Conservation (phyloP, 2,888 invertebrate genomes). For the Cybosia mesomella region DNA sequence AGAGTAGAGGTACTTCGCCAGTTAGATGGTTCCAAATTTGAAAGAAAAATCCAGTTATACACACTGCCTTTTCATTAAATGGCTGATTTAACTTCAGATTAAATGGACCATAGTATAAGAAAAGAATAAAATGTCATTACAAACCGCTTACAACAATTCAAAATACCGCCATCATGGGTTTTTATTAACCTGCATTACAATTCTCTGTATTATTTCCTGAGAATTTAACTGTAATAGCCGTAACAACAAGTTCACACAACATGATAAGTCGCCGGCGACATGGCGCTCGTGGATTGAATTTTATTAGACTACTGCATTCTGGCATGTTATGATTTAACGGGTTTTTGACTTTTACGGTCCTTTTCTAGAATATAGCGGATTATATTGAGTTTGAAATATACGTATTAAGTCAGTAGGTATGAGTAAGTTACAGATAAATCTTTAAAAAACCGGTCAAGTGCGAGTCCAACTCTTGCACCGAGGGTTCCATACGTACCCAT, state of each 20-base stretch:
- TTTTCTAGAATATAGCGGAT: not conserved
- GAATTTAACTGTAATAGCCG: slow-evolving; percentile 26
- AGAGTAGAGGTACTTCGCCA: not conserved
- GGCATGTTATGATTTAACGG: slow-evolving; percentile 2
- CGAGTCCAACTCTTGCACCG: no score
- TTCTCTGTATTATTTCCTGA: slow-evolving; percentile 13
- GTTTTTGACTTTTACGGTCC: not conserved
- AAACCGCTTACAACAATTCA: slow-evolving; percentile 5
- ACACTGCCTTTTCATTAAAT: not conserved
- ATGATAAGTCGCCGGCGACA: slow-evolving; percentile 18
- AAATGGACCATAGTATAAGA: not conserved
- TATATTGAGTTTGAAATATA: not conserved
- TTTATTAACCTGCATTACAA: slow-evolving; percentile 14
- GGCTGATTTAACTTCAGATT: not conserved
- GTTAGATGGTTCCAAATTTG: not conserved
- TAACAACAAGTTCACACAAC: slow-evolving; percentile 21
- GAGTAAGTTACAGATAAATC: no score
- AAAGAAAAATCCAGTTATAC: not conserved
- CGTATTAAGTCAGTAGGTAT: no score
- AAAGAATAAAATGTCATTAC: slow-evolving; percentile 14
- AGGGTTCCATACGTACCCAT: no score
- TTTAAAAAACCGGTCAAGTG: no score
- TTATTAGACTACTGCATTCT: slow-evolving; percentile 16
- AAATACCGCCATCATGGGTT: slow-evolving; percentile 10
- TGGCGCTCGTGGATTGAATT: slow-evolving; percentile 29